phyloP scores from a whole-genome alignment of 1,140 invertebrate genomes.

The Drosophila mojavensis region DNA sequence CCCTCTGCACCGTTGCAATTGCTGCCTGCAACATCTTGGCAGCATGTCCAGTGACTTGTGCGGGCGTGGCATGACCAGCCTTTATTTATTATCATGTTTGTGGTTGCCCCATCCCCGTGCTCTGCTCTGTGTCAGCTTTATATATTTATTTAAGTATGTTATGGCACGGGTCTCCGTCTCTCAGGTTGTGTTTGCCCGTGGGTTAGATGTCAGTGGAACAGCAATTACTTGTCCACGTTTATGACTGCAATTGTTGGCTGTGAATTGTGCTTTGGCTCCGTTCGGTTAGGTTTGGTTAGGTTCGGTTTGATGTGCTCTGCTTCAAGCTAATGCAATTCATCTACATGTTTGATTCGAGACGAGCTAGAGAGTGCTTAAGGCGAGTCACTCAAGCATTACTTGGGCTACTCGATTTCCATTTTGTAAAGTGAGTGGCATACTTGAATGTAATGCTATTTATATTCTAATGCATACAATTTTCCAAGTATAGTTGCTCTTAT shows the following conservation, averaged over 20 bases:
- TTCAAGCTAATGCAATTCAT: not conserved
- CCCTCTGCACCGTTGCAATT: not conserved
- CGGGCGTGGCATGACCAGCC: slow-evolving; percentile 29
- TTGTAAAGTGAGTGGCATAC: too few species aligned
- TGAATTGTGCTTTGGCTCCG: not conserved
- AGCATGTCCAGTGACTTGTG: slow-evolving; percentile 30
- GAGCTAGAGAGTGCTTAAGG: too few species aligned
- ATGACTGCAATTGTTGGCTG: slow-evolving; percentile 19
- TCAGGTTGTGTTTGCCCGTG: slow-evolving; percentile 33
- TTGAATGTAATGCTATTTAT: too few species aligned
- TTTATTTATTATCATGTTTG: slow-evolving; percentile 56
- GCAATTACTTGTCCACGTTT: slow-evolving; percentile 43
- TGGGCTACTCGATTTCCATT: too few species aligned
- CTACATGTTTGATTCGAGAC: too few species aligned
- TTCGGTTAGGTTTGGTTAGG: not conserved
- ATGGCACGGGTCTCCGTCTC: slow-evolving; percentile 45
- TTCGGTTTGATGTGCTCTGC: not conserved
- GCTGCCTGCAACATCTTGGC: slow-evolving; percentile 14
- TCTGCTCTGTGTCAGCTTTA: slow-evolving; percentile 60
- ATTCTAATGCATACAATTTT: too few species aligned
- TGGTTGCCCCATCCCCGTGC: not conserved
- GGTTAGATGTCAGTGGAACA: slow-evolving; percentile 74
- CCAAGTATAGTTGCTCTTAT: too few species aligned
- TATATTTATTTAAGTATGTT: slow-evolving; percentile 39
- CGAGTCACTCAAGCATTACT: too few species aligned